Conservation (phyloP, 2,113 vertebrate species). For the Leucopsar rothschildi region DNA sequence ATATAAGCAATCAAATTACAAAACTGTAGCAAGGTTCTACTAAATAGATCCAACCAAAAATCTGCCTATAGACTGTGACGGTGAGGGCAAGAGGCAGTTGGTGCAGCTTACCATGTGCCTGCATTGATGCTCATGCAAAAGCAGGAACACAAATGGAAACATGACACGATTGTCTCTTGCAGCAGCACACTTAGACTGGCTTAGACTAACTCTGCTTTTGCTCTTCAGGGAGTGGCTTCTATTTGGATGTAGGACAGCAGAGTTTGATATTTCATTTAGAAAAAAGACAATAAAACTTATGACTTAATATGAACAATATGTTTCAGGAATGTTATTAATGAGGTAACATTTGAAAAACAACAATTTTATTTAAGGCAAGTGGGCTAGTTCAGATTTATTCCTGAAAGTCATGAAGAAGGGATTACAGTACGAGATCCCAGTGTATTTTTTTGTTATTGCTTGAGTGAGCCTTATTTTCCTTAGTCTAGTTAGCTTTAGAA, state of each 20-base stretch:
- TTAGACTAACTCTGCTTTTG: background rate
- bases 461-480: background rate
- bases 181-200: background rate
- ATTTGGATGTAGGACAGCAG: background rate
- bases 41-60: background rate
- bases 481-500: background rate
- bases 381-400: background rate
- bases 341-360: background rate
- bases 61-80: accelerated
- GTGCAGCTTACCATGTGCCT: background rate
- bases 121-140: background rate
- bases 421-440: background rate
- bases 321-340: background rate
- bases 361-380: background rate
- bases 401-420: background rate
- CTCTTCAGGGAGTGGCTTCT: background rate
- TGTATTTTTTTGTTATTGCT: background rate
- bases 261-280: background rate
- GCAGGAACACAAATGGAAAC: background rate
- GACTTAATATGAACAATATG: constrained; percentile 27
- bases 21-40: background rate
- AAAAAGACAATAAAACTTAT: background rate
- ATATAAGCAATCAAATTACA: background rate
- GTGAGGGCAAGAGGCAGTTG: background rate
- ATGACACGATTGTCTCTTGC: background rate